Evolutionary conservation across 1,140 invertebrate species (phyloP).

Genomic region (Leptoteleia sp.): DNA sequence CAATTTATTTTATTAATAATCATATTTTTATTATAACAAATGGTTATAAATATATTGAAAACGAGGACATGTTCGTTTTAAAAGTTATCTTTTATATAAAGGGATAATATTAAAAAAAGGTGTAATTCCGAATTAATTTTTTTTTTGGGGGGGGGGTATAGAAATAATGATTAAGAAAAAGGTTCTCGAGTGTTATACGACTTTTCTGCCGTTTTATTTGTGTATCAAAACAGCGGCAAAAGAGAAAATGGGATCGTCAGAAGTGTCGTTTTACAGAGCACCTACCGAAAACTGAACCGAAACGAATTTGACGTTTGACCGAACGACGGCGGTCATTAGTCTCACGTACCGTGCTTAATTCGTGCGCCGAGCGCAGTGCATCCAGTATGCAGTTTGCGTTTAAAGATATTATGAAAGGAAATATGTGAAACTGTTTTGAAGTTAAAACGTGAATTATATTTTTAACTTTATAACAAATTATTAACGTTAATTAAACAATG

Average conservation of each 20-base stretch:
- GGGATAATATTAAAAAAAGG: no score
- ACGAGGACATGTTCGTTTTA: no score
- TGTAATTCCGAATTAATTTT: no score
- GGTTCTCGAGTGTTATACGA: background rate
- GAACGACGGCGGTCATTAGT: slow-evolving; percentile 65
- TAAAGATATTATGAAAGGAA: slow-evolving; percentile 21
- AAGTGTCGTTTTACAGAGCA: slow-evolving; percentile 72
- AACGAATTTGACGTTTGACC: slow-evolving; percentile 70
- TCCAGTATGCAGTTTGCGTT: slow-evolving; percentile 34
- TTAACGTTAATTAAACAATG: no score
- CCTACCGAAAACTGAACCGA: slow-evolving; percentile 73
- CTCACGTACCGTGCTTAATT: slow-evolving; percentile 66
- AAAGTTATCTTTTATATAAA: no score
- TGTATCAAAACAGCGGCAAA: slow-evolving; percentile 38
- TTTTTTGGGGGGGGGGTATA: no score
- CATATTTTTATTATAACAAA: no score
- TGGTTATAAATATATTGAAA: no score
- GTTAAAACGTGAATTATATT: no score
- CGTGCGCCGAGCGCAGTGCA: slow-evolving; percentile 28
- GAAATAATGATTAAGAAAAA: background rate
- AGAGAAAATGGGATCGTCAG: slow-evolving; percentile 57
- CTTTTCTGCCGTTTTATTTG: background rate
- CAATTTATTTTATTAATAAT: no score
- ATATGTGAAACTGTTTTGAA: slow-evolving; percentile 29
- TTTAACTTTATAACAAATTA: no score